Evolutionary conservation across 64 coral and sea anemone genomes (phyloP).

Genomic region (Stichodactyla mertensii): DNA sequence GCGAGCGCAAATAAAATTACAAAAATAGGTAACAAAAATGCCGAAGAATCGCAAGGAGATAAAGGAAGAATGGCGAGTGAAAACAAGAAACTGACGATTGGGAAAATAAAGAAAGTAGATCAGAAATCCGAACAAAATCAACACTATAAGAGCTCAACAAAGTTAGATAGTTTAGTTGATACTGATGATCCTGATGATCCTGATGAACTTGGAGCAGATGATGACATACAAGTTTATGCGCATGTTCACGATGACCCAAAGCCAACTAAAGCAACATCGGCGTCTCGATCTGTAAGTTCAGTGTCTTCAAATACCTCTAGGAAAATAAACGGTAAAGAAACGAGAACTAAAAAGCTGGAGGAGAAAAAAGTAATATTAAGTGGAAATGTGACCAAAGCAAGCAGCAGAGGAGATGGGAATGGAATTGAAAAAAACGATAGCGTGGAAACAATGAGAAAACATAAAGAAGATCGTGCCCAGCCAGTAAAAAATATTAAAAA

Average conservation of each 20-base stretch:
- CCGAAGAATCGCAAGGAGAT: neutral
- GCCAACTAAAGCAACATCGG: neutral
- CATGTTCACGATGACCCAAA: neutral
- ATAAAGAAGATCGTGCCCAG: neutral
- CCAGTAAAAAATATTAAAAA: neutral
- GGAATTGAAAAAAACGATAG: neutral
- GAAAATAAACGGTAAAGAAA: neutral
- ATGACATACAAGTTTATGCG: neutral
- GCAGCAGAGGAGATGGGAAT: neutral
- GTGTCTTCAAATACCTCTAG: neutral
- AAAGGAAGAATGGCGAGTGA: neutral
- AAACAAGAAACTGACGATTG: neutral
- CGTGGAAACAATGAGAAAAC: neutral
- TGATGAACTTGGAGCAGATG: constrained; percentile 36
- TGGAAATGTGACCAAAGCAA: neutral
- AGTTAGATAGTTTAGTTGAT: too few species aligned
- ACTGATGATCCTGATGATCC: constrained; percentile 19
- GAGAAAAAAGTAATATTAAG: neutral
- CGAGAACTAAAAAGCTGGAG: neutral
- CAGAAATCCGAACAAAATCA: neutral
- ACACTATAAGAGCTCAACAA: neutral
- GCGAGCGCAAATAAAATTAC: neutral
- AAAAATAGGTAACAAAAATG: neutral
- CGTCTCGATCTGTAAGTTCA: neutral
- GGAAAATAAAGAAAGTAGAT: neutral